phyloP scores from a whole-genome alignment of 2,113 vertebrate genomes.

The Willisornis vidua region DNA sequence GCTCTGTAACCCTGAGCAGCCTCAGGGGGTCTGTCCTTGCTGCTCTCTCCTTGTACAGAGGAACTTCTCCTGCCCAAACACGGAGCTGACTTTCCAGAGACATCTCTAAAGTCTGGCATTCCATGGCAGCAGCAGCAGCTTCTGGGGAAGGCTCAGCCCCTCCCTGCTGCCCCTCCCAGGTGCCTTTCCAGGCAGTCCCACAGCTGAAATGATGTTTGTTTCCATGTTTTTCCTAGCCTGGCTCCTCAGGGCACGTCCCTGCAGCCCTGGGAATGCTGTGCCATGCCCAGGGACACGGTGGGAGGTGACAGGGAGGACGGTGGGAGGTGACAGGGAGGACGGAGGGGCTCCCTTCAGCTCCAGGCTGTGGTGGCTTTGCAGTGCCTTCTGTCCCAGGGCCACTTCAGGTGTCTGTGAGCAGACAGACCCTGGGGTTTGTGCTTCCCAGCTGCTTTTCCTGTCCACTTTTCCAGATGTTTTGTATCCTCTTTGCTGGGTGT shows the following conservation, averaged over 20 bases:
- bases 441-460: neutral
- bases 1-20: neutral
- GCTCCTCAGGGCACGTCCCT: rapidly evolving
- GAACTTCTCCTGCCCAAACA: neutral
- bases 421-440: neutral
- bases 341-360: rapidly evolving
- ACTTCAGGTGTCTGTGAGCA: neutral
- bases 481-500: neutral
- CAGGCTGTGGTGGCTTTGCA: neutral
- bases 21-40: neutral
- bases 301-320: neutral
- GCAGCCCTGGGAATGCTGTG: neutral
- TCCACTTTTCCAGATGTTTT: neutral
- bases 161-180: neutral
- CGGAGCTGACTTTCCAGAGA: neutral
- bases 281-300: rapidly evolving
- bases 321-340: no score
- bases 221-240: rapidly evolving
- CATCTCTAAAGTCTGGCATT: neutral
- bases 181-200: neutral
- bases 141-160: neutral
- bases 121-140: rapidly evolving
- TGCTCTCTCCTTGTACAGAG: neutral
- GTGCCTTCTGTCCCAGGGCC: neutral
- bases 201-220: neutral